Percentiles rank a stretch among this genome's conserved stretches.
phyloP scores from a whole-genome alignment of 2,113 vertebrate species.

The Microtus oregoni region DNA sequence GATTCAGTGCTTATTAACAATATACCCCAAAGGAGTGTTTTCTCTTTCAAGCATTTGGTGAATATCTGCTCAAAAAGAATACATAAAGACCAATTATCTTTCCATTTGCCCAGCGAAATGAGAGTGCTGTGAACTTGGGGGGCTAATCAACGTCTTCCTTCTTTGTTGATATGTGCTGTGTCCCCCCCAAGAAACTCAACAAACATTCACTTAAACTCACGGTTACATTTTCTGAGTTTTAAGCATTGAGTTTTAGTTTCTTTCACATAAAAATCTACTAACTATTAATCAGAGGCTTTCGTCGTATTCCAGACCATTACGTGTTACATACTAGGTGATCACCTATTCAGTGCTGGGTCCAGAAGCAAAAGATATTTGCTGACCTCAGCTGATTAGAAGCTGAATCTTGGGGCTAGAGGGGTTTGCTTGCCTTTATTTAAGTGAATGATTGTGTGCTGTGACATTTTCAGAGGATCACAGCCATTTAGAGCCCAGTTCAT shows the following conservation, averaged over 20 bases:
- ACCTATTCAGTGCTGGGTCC: not conserved
- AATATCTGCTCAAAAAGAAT: conserved; percentile 71
- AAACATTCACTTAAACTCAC: conserved; percentile 55
- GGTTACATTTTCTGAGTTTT: conserved; percentile 40
- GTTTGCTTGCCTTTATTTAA: not conserved
- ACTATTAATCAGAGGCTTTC: conserved; percentile 31
- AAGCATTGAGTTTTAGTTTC: conserved; percentile 45
- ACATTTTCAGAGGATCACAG: not conserved
- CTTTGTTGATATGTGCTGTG: conserved; percentile 48
- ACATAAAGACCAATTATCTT: conserved; percentile 63
- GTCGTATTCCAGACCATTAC: not conserved
- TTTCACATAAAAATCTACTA: conserved; percentile 32
- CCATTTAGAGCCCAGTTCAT: not conserved
- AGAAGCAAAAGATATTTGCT: not conserved
- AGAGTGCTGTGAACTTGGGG: conserved; percentile 51
- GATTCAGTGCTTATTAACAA: conserved; percentile 75
- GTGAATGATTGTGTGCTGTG: not conserved
- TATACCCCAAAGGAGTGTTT: conserved; percentile 63
- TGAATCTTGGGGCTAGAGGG: not conserved
- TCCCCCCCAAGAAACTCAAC: not conserved
- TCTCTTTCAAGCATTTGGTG: conserved; percentile 73
- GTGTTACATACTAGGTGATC: not conserved
- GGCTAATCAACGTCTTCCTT: conserved; percentile 28
- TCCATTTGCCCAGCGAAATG: conserved; percentile 45
- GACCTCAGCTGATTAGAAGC: not conserved